Evolutionary conservation across 1,140 invertebrate genomes (phyloP), one percentile per base, ranked within the genome.

Genomic region (Stenopsyche tienmushanensis): DNA sequence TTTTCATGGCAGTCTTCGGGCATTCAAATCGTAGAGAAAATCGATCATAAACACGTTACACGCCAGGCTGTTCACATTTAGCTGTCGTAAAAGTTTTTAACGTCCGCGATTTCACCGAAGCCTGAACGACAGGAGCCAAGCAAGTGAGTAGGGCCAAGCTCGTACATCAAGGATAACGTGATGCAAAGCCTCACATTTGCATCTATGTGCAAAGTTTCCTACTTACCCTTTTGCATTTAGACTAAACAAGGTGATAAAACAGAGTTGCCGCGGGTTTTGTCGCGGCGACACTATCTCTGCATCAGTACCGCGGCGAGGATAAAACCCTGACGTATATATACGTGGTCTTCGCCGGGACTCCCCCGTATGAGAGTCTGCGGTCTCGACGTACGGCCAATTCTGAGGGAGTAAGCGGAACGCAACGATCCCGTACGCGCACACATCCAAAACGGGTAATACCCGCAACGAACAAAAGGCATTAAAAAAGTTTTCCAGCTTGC

Each of bases 281-380:
- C 54, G 64, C 55, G 64, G 64, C 64, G 64, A 58, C 24, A 53
- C 23, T 62, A 62, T 66, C 58, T 21, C 39, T 23, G 47, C 41
- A 44, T 62, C 64, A 25, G 17, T 25, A 53, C n/a, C n/a, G 49
- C 21, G 23, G 13, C 44, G 54, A 24, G 55, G 44, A 3, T 65
- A 49, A 65, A 65, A 41, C 54, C 29, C 15, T n/a, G n/a, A n/a
- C n/a, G 45, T n/a, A n/a, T n/a, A n/a, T n/a, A n/a, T n/a, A n/a
- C 34, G n/a, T n/a, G 34, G 34, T n/a, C n/a, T n/a, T n/a, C n/a
- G 26, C 13, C 18, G 53, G 7, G 53, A 18, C 34, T 23, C 21
- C 21, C 23, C 23, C 78, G 78, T 76, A 77, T 72, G 73, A 78
- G 72, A 75, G 76, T 74, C n/a, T n/a, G n/a, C n/a, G n/a, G n/a